phyloP scores from a whole-genome alignment of 2,888 invertebrate species.

The Deroplatys truncata region DNA sequence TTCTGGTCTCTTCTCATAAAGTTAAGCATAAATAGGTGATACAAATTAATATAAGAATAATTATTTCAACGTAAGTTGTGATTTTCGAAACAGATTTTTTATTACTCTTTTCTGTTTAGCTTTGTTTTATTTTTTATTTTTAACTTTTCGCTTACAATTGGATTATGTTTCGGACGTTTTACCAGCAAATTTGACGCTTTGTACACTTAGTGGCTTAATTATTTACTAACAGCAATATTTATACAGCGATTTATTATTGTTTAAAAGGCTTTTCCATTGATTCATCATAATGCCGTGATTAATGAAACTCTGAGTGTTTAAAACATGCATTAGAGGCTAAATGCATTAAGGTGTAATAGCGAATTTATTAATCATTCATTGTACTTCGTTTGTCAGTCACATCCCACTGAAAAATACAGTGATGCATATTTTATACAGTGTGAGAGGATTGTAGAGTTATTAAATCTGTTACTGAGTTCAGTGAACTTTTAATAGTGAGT shows the following conservation, averaged over 20 bases:
- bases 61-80: too few species aligned
- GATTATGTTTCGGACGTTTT: not conserved
- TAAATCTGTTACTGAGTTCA: not conserved
- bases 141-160: not conserved
- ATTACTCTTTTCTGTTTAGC: too few species aligned
- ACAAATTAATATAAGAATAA: too few species aligned
- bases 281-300: not conserved
- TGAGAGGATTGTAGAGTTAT: not conserved
- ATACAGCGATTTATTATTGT: not conserved
- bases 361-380: not conserved
- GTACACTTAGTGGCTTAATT: not conserved
- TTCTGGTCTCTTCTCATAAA: too few species aligned
- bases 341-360: not conserved
- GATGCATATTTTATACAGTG: not conserved
- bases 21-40: too few species aligned
- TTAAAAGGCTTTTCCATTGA: not conserved
- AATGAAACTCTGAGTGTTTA: not conserved
- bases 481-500: not conserved
- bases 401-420: not conserved
- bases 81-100: too few species aligned
- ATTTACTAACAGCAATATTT: not conserved
- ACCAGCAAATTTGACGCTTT: not conserved
- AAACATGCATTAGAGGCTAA: not conserved
- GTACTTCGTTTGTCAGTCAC: not conserved
- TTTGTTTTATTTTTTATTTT: too few species aligned